phyloP scores from a whole-genome alignment of 2,797 vertebrate genomes.

The Lepilemur septentrionalis region DNA sequence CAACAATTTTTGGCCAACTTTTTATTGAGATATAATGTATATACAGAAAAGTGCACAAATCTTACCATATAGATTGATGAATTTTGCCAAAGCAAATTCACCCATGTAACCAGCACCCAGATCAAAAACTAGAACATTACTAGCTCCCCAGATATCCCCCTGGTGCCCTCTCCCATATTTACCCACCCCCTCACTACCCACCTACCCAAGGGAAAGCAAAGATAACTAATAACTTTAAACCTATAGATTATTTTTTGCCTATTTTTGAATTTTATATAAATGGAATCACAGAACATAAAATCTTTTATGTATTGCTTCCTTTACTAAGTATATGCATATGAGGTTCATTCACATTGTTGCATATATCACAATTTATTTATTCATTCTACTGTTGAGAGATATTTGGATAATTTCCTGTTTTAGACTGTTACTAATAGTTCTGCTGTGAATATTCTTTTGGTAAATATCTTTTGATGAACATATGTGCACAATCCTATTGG shows the following conservation, averaged over 20 bases:
- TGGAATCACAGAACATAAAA: neutral
- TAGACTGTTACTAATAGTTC: neutral
- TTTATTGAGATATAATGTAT: neutral
- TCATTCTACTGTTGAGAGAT: neutral
- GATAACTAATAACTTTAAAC: neutral
- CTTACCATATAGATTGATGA: neutral
- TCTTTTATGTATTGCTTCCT: neutral
- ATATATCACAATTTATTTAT: neutral
- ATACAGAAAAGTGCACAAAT: neutral
- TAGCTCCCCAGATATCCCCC: neutral
- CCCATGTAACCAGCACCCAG: neutral
- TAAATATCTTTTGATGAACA: conserved; percentile 6
- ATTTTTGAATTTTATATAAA: neutral
- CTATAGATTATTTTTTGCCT: neutral
- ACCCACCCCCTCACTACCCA: neutral
- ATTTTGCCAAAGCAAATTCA: neutral
- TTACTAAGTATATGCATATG: neutral
- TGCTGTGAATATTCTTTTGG: neutral
- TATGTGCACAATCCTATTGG: neutral
- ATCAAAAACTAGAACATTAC: neutral
- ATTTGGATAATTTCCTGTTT: neutral
- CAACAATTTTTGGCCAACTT: neutral
- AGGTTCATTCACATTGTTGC: neutral
- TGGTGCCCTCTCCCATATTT: neutral
- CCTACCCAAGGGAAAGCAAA: neutral